These are phyloP conservation scores for Sitta carolinensis DNA, from an alignment of 2,797 vertebrate genomes.

Conservation along the genomic window DNA sequence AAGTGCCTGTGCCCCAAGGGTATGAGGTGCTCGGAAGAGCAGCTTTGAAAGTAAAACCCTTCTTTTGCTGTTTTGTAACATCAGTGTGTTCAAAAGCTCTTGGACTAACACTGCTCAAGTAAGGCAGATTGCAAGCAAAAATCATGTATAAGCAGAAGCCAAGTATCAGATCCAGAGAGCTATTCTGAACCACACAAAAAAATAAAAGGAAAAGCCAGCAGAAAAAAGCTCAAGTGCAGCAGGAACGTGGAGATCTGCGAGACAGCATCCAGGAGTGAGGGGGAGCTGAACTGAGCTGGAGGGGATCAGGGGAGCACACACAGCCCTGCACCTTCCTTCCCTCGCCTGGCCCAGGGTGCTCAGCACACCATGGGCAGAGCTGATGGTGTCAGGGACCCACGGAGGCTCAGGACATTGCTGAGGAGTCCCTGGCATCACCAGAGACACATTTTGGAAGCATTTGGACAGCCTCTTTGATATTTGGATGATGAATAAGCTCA, in stretches of 20 bases:
- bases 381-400: fast-evolving
- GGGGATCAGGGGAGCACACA: background rate
- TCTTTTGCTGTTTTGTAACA: background rate
- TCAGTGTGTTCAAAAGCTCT: background rate
- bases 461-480: background rate
- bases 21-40: background rate
- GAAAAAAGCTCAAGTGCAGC: background rate
- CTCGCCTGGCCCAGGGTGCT: background rate
- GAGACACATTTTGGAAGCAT: background rate
- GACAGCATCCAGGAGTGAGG: fast-evolving
- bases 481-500: background rate
- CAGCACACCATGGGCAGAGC: fast-evolving
- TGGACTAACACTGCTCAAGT: background rate
- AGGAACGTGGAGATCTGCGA: background rate
- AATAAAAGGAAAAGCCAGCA: background rate
- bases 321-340: background rate
- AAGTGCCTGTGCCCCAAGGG: fast-evolving
- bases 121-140: background rate
- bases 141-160: background rate
- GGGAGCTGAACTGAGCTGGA: background rate
- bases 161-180: background rate
- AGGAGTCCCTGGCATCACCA: background rate
- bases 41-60: background rate
- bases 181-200: background rate
- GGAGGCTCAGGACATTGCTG: fast-evolving